Percentiles rank a stretch among this genome's conserved stretches.
Evolutionary conservation across 2,797 vertebrate species (phyloP).

Genomic region (Hyperoplus lanceolatus): DNA sequence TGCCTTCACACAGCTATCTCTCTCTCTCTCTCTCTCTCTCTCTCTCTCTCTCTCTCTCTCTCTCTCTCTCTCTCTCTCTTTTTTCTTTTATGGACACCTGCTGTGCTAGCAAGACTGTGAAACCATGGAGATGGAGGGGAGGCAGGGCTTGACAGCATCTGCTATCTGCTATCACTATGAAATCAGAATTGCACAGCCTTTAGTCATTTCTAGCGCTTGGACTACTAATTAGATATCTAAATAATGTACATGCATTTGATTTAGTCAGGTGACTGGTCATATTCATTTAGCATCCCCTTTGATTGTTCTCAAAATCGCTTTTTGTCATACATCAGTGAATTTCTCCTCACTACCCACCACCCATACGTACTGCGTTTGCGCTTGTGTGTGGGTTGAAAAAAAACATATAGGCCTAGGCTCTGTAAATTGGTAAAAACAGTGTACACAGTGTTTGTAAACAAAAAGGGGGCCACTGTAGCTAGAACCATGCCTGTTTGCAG

Average conservation of each 20-base stretch:
- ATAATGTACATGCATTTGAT: conserved; percentile 66
- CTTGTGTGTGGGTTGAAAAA: no score
- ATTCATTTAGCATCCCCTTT: conserved; percentile 35
- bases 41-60: conserved; percentile 14
- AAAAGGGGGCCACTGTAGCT: no score
- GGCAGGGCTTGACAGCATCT: conserved; percentile 59
- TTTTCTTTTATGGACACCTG: conserved; percentile 67
- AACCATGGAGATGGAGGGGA: conserved; percentile 55
- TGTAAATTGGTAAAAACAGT: no score
- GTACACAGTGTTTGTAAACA: no score
- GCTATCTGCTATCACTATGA: conserved; percentile 55
- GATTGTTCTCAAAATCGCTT: not conserved
- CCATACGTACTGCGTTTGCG: no score
- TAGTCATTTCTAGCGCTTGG: conserved; percentile 48
- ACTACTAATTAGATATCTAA: conserved; percentile 60
- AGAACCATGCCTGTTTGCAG: no score
- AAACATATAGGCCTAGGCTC: no score
- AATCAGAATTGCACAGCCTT: conserved; percentile 53
- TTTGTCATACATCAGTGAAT: not conserved
- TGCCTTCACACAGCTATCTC: conserved; percentile 55
- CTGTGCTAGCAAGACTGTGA: conserved; percentile 55
- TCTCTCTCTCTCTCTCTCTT: conserved; percentile 8
- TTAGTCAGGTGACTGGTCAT: conserved; percentile 50
- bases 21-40: conserved; percentile 13
- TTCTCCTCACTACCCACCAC: not conserved